Base-by-base conservation (phyloP, 2,797 vertebrate genomes). In the Rhinoraja longicauda region DNA sequence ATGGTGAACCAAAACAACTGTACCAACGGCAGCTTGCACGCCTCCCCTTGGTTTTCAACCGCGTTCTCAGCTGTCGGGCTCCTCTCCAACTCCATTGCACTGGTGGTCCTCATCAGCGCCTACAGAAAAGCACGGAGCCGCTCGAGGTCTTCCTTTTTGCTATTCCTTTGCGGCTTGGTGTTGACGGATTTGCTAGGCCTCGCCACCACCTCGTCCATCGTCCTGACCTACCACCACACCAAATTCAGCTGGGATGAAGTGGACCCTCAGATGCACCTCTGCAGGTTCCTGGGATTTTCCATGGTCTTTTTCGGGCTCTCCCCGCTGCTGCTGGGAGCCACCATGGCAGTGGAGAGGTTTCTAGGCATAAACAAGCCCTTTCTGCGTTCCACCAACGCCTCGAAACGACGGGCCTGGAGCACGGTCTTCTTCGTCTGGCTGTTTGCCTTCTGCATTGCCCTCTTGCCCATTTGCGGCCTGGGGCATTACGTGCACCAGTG, bases 271-370 rank as follows among this genome's bases (percentile, higher is more conserved):
- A 99, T 98, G 95, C 96, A 97, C 93, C 98, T 99, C 93, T 99
- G 99, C 96, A 97, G 96, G 95, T 99, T 99, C 94, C 97, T 99
- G 90, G 99, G 99, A 0, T 97, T 98, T 93, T 97, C 96, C 82
- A 98, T 99, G 98, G 97, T 99, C 64, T 99, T 99, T 95, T 99
- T 98, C 0, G 98, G 99, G 93, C 96, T 98, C 93, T 98, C 97
- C 75, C 98, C 98, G 0, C 95, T 99, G 94, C 94, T 99, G 93
- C 96, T 99, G 75, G 97, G 98, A 0, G 97, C 98, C 9, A 64
- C 98, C 94, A 99, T 99, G 99, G 98, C 98, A 0, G 93, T 97
- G 0, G 98, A 99, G 94, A 97, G 98, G 39, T 98, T 97, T 78
- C 93, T 97, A 1, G 99, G 99, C 94, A 99, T 99, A 96, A 98